Evolutionary conservation across 2,888 invertebrate species (phyloP).

Genomic region (Oligia latruncula): DNA sequence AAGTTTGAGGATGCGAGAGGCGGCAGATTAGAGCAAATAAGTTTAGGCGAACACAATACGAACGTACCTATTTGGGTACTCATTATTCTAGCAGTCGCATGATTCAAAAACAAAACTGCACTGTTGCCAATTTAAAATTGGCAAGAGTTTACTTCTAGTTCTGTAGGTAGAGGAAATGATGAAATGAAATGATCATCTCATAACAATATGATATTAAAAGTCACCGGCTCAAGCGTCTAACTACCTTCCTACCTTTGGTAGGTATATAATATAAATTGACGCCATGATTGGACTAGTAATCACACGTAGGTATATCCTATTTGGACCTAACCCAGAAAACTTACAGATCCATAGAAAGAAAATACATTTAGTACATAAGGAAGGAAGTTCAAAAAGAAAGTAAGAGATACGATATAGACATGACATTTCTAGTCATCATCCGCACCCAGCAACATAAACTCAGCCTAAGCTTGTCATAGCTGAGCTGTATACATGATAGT

Average conservation of each 20-base stretch:
- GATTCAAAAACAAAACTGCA: not conserved
- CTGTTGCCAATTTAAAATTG: not conserved
- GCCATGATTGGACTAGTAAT: not conserved
- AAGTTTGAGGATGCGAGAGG: constrained; percentile 37
- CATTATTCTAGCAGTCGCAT: not conserved
- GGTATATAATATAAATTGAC: not conserved
- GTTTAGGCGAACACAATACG: constrained; percentile 5
- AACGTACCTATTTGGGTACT: not conserved
- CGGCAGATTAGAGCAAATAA: constrained; percentile 21
- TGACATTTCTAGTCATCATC: not conserved
- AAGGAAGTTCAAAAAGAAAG: too few species aligned
- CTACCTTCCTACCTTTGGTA: not conserved
- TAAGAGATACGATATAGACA: too few species aligned
- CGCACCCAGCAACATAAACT: not conserved
- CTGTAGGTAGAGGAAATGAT: not conserved
- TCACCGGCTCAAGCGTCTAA: not conserved
- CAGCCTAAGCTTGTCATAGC: not conserved
- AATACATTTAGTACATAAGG: too few species aligned
- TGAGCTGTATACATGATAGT: not conserved
- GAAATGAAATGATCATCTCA: too few species aligned
- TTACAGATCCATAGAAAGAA: too few species aligned
- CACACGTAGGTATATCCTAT: not conserved
- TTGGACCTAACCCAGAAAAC: not conserved
- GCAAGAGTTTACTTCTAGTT: not conserved
- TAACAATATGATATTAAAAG: not conserved